Percentiles rank a stretch among this genome's conserved stretches.
phyloP scores from a whole-genome alignment of 2,113 vertebrate genomes.

The Scomber japonicus region DNA sequence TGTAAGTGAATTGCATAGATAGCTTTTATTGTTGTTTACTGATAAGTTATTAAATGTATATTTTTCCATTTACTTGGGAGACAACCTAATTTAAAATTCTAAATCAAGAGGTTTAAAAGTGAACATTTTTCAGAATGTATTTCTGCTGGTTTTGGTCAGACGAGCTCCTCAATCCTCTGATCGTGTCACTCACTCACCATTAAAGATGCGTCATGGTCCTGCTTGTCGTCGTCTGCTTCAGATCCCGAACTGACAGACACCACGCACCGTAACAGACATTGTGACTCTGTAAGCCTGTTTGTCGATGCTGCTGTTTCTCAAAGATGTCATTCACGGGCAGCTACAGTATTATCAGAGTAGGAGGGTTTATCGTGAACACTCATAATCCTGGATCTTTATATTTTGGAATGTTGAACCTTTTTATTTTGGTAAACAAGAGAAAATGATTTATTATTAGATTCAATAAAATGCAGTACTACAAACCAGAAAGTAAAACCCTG shows the following conservation, averaged over 20 bases:
- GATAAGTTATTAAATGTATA: conserved; percentile 78
- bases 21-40: conserved; percentile 75
- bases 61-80: conserved; percentile 78
- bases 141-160: conserved; percentile 60
- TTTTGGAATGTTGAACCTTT: conserved; percentile 86
- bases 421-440: conserved; percentile 85
- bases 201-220: conserved; percentile 53
- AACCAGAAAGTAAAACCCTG: conserved; percentile 64
- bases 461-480: conserved; percentile 86
- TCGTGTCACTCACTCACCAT: conserved; percentile 52
- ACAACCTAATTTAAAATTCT: conserved; percentile 52
- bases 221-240: conserved; percentile 54
- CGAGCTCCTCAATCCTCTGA: conserved; percentile 30
- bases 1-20: conserved; percentile 74
- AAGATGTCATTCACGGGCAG: conserved; percentile 83
- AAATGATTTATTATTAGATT: conserved; percentile 83
- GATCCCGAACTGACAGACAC: conserved; percentile 35
- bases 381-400: conserved; percentile 83
- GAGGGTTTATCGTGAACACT: conserved; percentile 58
- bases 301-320: conserved; percentile 78
- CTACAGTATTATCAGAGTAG: conserved; percentile 67
- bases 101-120: conserved; percentile 47
- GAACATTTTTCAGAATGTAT: conserved; percentile 74
- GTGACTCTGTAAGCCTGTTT: conserved; percentile 67
- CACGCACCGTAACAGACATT: conserved; percentile 51